Conservation (phyloP, 2,888 invertebrate species). For the Meteorus cinctellus region DNA sequence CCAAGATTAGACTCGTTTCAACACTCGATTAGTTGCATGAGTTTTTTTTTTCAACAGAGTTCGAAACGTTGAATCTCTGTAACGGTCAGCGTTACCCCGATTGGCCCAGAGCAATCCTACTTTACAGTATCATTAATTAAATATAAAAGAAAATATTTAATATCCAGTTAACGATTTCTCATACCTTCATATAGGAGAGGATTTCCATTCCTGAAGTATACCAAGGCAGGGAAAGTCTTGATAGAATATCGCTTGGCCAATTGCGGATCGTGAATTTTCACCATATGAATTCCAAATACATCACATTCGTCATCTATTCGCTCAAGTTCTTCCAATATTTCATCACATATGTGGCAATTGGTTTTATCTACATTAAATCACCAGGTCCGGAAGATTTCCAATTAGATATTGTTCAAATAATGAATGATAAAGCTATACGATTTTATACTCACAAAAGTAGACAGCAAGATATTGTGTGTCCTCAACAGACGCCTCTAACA, state of each 20-base stretch:
- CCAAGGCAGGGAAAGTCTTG: conserved; percentile 94
- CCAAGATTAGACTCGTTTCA: not conserved
- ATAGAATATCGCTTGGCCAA: conserved; percentile 94
- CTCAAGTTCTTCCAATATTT: conserved; percentile 90
- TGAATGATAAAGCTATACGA: not conserved
- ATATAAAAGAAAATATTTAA: not conserved
- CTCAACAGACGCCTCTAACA: conserved; percentile 92
- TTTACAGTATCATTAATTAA: conserved; percentile 20
- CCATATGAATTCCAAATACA: conserved; percentile 94
- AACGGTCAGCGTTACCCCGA: conserved; percentile 17
- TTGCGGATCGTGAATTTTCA: conserved; percentile 93
- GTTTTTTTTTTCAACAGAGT: not conserved
- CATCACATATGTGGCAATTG: conserved; percentile 93
- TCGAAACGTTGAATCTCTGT: not conserved
- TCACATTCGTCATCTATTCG: conserved; percentile 93
- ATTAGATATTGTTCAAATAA: conserved; percentile 19
- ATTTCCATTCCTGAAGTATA: conserved; percentile 88
- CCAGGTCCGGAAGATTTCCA: not conserved
- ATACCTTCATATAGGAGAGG: conserved; percentile 78
- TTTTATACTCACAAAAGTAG: conserved; percentile 84
- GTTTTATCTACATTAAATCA: conserved; percentile 81
- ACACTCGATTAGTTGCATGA: not conserved
- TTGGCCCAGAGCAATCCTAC: conserved; percentile 25
- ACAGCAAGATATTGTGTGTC: conserved; percentile 94
- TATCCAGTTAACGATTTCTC: not conserved